phyloP scores from a whole-genome alignment of 1,140 invertebrate species.

The Archivesica marissinica region DNA sequence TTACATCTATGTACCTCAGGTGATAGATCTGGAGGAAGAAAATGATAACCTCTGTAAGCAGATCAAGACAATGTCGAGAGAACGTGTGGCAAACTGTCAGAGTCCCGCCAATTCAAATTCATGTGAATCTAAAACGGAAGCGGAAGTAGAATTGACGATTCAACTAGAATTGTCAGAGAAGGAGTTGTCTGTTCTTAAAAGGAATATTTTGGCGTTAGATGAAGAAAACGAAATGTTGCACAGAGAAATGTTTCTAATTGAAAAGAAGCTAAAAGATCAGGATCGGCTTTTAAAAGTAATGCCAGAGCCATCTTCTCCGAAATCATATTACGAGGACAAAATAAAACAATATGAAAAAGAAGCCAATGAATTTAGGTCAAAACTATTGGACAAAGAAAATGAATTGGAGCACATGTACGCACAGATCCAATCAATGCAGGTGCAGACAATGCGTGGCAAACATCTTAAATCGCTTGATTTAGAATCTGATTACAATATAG shows the following conservation, averaged over 20 bases:
- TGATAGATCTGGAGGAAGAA: conserved; percentile 93
- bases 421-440: conserved; percentile 88
- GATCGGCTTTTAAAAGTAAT: conserved; percentile 62
- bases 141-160: conserved; percentile 85
- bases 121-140: conserved; percentile 59
- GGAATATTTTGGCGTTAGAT: conserved; percentile 93
- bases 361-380: conserved; percentile 89
- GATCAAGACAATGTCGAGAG: conserved; percentile 94
- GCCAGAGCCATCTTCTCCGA: conserved; percentile 72
- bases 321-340: conserved; percentile 78
- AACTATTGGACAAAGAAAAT: conserved; percentile 92
- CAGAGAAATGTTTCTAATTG: conserved; percentile 91
- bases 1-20: too few relatives aligned
- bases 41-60: conserved; percentile 96
- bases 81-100: conserved; percentile 66
- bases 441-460: conserved; percentile 77
- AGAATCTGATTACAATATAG: conserved; percentile 65
- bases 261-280: conserved; percentile 85
- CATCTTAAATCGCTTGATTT: conserved; percentile 75
- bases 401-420: conserved; percentile 90
- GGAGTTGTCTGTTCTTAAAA: conserved; percentile 91
- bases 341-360: conserved; percentile 81
- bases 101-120: conserved; percentile 32
- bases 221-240: conserved; percentile 89
- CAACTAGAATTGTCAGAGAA: conserved; percentile 94